Base-by-base conservation (phyloP, 2,888 invertebrate species). In the Bruchidius siliquastri region DNA sequence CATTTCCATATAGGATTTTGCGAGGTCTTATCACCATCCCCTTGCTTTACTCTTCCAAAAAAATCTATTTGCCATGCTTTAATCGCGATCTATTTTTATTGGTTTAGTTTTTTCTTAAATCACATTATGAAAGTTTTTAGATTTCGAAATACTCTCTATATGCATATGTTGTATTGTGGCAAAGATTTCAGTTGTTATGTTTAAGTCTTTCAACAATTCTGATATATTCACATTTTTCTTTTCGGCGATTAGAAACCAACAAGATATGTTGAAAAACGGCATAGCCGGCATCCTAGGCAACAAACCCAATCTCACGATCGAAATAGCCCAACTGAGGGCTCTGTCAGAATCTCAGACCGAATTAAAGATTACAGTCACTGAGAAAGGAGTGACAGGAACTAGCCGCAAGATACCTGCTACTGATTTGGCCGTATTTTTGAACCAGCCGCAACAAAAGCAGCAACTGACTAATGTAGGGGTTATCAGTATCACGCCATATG, bases 281-380 rank as follows among this genome's bases (percentile, higher is more conserved):
- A 85, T 96, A 13, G 90, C 89, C 75, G 88, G 90, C 66, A 88
- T 96, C 66, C 88, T 98, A 74, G 96, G 96, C 0, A 96, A 94
- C 84, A 95, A 93, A 85, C 95, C 95, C 0, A 95, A 95, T 83
- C 88, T 97, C 71, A 89, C 91, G 13, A 91, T 97, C 0, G 92
- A 90, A 77, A 90, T 97, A 69, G 94, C 96, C 79, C 91, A 91
- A 67, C 88, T 96, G 0, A 94, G 94, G 84, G 90, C 93, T n/a
- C 86, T 93, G 20, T 91, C 94, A 0, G 96, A 96, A 72, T 90
- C 89, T 70, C 94, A 93, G 87, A 91, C 93, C 67, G 95, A 97
- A 88, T 87, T 88, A 8, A 87, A 92, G 21, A 89, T 95, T 68
- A 92, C 90, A 80, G 91, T 96, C 0, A 89, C 92, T 73, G 95